A percentile compares a stretch with the other conserved stretches of the same genome.
Evolutionary conservation across 2,797 vertebrate species (phyloP).

Genomic region (Otus scops): DNA sequence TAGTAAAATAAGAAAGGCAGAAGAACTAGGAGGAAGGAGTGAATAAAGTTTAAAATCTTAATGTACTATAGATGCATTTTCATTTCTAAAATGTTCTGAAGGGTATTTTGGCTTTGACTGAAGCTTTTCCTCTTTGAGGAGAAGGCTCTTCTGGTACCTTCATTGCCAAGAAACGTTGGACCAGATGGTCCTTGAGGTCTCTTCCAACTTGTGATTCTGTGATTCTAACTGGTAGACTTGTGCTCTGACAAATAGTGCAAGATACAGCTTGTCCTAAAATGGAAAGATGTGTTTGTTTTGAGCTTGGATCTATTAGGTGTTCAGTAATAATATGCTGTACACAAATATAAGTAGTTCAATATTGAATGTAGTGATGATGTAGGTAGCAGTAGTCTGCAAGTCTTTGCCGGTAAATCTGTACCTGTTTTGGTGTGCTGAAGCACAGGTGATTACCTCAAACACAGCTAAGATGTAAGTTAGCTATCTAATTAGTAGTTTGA

Average conservation of each 20-base stretch:
- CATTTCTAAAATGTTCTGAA: neutral
- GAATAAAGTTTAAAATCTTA: neutral
- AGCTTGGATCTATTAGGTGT: neutral
- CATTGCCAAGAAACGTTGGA: too few relatives aligned
- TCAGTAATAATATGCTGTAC: neutral
- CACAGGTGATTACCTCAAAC: neutral
- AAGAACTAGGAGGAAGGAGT: neutral
- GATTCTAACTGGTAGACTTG: neutral
- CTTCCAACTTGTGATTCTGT: too few relatives aligned
- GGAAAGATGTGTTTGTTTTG: neutral
- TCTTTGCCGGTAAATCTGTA: neutral
- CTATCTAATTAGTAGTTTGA: neutral
- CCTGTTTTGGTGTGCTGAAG: neutral
- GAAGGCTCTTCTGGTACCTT: neutral
- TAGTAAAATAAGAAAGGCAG: neutral
- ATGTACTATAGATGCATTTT: neutral
- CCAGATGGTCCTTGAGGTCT: too few relatives aligned
- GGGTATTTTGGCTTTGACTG: neutral
- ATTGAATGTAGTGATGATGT: neutral
- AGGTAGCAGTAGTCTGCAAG: neutral
- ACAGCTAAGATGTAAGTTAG: neutral
- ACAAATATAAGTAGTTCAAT: neutral
- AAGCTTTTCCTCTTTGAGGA: neutral
- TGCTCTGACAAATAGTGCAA: neutral
- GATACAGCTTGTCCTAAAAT: neutral